Percentiles rank a stretch among this genome's conserved stretches.
These are phyloP conservation scores for Tursiops truncatus DNA, from an alignment of 2,113 vertebrate genomes.

Conservation along the genomic window DNA sequence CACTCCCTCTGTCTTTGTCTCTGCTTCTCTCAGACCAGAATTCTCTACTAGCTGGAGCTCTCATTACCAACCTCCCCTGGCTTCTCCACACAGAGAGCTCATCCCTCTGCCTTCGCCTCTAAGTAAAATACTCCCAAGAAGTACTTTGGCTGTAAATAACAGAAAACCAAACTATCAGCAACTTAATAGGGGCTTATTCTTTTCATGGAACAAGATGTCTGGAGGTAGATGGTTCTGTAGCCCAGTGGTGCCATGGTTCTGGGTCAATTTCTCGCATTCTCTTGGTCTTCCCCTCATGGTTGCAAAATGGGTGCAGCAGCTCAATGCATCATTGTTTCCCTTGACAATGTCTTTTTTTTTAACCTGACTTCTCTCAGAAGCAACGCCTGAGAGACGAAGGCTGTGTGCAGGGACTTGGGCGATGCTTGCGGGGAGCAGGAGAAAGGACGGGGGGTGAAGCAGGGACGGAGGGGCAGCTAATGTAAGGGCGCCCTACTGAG, in stretches of 20 bases:
- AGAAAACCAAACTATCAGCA: background rate
- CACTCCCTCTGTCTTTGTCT: background rate
- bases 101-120: background rate
- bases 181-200: background rate
- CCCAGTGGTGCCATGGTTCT: background rate
- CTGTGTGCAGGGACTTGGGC: background rate
- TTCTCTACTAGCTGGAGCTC: background rate
- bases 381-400: background rate
- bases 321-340: background rate
- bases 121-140: background rate
- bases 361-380: background rate
- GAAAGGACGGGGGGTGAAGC: background rate
- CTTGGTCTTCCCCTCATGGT: background rate
- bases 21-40: background rate
- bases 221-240: background rate
- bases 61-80: background rate
- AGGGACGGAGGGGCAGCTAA: background rate
- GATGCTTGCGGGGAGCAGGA: background rate
- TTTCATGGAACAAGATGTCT: background rate
- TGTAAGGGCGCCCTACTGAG: background rate
- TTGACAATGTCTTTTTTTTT: background rate
- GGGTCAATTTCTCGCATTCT: background rate
- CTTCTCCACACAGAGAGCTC: background rate
- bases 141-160: background rate
- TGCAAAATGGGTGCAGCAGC: background rate